Conservation (phyloP, 2,888 invertebrate genomes). For the Pammene aurita region DNA sequence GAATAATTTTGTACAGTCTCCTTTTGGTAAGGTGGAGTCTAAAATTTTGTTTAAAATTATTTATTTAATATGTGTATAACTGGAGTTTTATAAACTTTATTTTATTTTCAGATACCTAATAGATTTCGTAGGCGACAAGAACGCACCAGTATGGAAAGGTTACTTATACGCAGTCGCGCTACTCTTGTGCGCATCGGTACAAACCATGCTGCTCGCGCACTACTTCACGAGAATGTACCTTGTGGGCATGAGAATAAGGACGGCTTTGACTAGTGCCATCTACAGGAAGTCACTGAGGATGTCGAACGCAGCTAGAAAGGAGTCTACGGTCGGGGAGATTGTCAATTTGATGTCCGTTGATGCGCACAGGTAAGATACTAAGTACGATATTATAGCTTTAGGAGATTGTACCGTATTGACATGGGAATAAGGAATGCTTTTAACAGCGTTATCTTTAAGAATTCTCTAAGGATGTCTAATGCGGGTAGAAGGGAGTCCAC, state of each 20-base stretch:
- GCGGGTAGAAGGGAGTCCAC: no score
- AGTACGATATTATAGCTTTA: no score
- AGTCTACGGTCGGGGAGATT: constrained; percentile 94
- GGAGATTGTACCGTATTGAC: no score
- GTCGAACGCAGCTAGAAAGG: constrained; percentile 91
- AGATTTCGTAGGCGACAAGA: constrained; percentile 84
- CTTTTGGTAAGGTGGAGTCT: no score
- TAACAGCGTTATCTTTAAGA: no score
- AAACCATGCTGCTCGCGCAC: constrained; percentile 93
- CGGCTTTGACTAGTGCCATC: constrained; percentile 94
- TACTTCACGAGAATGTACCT: constrained; percentile 96
- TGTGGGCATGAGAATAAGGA: constrained; percentile 94
- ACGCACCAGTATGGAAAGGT: constrained; percentile 92
- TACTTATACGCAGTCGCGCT: constrained; percentile 91
- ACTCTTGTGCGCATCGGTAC: constrained; percentile 88
- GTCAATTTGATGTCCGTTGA: constrained; percentile 97
- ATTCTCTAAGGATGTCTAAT: no score
- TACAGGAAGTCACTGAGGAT: constrained; percentile 93
- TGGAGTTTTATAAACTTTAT: background rate
- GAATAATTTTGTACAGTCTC: no score
- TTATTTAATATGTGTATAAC: no score
- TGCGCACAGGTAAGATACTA: constrained; percentile 86
- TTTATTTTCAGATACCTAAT: constrained; percentile 86
- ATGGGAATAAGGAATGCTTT: no score
- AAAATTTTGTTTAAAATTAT: no score